phyloP scores from a whole-genome alignment of 2,113 vertebrate species.

The Amphiprion ocellaris region DNA sequence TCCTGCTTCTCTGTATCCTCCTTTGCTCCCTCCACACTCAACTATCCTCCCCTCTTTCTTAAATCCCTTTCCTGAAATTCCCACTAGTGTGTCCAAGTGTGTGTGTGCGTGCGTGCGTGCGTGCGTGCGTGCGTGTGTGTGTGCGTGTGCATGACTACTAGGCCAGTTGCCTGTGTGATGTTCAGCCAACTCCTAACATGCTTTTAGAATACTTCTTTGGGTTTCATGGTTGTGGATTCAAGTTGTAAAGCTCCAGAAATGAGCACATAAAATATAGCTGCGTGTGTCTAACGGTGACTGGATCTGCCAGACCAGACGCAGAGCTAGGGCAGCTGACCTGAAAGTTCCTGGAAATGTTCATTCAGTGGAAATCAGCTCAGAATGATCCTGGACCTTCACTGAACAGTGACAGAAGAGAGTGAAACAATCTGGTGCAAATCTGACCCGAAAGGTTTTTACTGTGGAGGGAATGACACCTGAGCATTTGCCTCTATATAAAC shows the following conservation, averaged over 20 bases:
- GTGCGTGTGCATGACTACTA: slow-evolving; percentile 32
- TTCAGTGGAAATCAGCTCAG: slow-evolving; percentile 24
- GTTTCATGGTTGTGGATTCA: slow-evolving; percentile 52
- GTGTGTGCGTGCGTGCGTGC: neutral
- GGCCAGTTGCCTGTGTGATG: slow-evolving; percentile 74
- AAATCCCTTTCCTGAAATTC: slow-evolving; percentile 47
- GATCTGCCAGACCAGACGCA: slow-evolving; percentile 40
- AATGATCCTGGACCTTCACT: neutral
- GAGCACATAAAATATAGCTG: slow-evolving; percentile 59
- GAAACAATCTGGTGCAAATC: slow-evolving; percentile 13
- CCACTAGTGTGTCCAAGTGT: slow-evolving; percentile 21
- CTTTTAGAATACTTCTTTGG: slow-evolving; percentile 56
- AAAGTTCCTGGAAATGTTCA: slow-evolving; percentile 10
- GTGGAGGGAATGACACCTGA: slow-evolving; percentile 52
- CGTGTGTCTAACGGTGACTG: slow-evolving; percentile 20
- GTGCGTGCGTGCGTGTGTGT: too few relatives aligned
- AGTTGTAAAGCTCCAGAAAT: slow-evolving; percentile 61
- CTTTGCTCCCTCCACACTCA: slow-evolving; percentile 31
- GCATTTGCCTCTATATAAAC: slow-evolving; percentile 44
- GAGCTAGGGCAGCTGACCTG: slow-evolving; percentile 24
- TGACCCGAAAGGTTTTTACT: slow-evolving; percentile 28
- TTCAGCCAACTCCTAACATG: slow-evolving; percentile 71
- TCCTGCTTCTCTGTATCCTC: slow-evolving; percentile 21
- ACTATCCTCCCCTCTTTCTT: slow-evolving; percentile 13
- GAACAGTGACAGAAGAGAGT: neutral